Base-by-base conservation (phyloP, 2,113 vertebrate species). In the Pomatorhinus ruficollis region DNA sequence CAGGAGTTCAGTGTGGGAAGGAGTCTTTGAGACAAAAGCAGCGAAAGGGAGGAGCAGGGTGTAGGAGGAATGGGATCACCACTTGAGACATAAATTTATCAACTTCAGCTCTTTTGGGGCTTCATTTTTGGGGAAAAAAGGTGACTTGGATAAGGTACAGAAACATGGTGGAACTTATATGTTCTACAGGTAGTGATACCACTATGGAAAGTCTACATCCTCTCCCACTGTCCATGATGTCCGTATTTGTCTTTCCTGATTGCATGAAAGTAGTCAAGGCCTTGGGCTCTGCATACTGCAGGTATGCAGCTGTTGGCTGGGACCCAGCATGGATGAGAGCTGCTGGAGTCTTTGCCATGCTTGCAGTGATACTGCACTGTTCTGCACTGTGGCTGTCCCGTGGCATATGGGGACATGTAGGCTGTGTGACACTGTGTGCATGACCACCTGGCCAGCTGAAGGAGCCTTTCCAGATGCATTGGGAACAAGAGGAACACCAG, bases 281-380 rank as follows among this genome's bases (percentile, higher is more conserved):
- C 28, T 53, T 39, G 33, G 23, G 25, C 13, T 63, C 61, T 66
- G 44, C 21, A 5, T 25, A 1, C 23, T 5, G 33, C 53, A 17
- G 23, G 15, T 31, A 20, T 52, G 25, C 2, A 2, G 27, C 80
- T 40, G 27, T 20, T 23, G 30, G 8, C 69, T 54, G 37, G 45
- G 12, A 59, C 21, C 20, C 16, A 44, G 45, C 0, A 1, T 4
- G 17, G 22, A 8, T 21, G 1, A 49, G 70, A 71, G 40, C 52
- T 74, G 37, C 60, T 42, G 50, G 18, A 47, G 24, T 33, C 6
- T 87, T 85, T 47, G 28, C 18, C 5, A 0, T 68, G 49, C 25
- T 72, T 39, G 39, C 0, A 0, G 18, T 24, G 33, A 14, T 11
- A 31, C 21, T 0, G 0, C 2, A 3, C 15, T 54, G 20, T 49